Percentiles rank a stretch among this genome's conserved stretches.
phyloP scores from a whole-genome alignment of 2,797 vertebrate species.

The Xenops minutus region DNA sequence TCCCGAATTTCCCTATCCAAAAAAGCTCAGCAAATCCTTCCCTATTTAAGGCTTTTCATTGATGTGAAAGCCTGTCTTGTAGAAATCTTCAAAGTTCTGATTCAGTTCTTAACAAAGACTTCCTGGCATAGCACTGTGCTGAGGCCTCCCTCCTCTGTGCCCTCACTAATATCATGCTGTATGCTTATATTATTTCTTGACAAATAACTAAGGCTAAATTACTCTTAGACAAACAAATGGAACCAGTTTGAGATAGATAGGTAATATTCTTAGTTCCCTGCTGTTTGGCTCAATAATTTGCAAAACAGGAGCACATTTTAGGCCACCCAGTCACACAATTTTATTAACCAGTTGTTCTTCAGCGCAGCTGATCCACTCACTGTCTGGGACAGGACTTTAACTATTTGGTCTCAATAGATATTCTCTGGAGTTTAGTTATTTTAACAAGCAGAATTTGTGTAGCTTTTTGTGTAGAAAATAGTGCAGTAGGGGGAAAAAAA shows the following conservation, averaged over 20 bases:
- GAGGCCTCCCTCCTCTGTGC: neutral
- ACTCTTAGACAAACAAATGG: neutral
- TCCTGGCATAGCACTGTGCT: neutral
- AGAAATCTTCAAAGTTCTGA: neutral
- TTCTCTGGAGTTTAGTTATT: neutral
- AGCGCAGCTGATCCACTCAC: neutral
- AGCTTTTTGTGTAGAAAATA: neutral
- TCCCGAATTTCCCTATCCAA: neutral
- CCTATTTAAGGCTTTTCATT: neutral
- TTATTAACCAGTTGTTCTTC: neutral
- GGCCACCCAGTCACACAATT: neutral
- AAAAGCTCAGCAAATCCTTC: neutral
- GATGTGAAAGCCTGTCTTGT: neutral
- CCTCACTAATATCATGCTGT: neutral
- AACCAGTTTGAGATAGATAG: neutral
- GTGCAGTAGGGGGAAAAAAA: accelerated
- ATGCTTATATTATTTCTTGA: neutral
- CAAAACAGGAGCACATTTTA: neutral
- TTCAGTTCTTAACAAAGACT: neutral
- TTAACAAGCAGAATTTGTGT: neutral
- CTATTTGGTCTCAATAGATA: neutral
- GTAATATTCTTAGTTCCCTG: neutral
- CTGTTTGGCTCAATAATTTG: neutral
- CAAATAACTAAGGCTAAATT: neutral
- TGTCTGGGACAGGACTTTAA: neutral